These are phyloP conservation scores for Epinephelus awoara DNA, from an alignment of 2,797 vertebrate species.

Conservation along the genomic window DNA sequence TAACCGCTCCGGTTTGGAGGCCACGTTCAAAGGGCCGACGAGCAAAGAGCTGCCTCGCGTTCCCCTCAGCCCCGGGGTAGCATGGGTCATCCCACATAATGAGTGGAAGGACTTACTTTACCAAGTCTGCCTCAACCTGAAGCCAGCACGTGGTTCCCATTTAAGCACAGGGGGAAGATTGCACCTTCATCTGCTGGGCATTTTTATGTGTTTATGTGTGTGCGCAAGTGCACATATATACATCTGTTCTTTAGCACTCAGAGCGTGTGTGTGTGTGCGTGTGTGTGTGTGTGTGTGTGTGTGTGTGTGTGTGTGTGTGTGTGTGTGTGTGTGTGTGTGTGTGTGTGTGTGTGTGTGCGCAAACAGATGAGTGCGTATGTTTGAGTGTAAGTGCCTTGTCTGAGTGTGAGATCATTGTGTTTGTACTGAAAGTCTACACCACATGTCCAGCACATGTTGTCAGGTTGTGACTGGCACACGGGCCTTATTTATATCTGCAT, in stretches of 20 bases:
- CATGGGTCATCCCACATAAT: conserved; percentile 80
- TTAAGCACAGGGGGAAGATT: conserved; percentile 67
- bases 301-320: conserved; percentile 4
- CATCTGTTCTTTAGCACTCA: conserved; percentile 67
- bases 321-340: conserved; percentile 11
- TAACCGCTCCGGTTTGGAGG: conserved; percentile 78
- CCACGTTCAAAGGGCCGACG: conserved; percentile 67
- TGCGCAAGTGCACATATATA: conserved; percentile 52
- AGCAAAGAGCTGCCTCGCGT: conserved; percentile 58
- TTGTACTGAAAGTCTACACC: conserved; percentile 59
- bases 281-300: conserved; percentile 15
- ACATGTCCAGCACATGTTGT: conserved; percentile 77
- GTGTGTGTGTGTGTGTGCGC: background rate
- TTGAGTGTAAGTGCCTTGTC: conserved; percentile 54
- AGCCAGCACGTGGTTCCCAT: conserved; percentile 79
- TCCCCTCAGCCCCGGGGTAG: conserved; percentile 67
- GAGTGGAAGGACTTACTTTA: conserved; percentile 83
- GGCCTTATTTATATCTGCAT: conserved; percentile 60
- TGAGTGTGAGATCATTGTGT: conserved; percentile 69
- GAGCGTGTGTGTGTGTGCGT: background rate
- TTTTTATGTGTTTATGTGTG: conserved; percentile 70
- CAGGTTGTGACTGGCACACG: conserved; percentile 70
- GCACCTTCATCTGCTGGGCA: conserved; percentile 76
- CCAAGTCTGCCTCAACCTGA: conserved; percentile 56
- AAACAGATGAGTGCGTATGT: conserved; percentile 20